Percentiles rank a stretch among this genome's conserved stretches.
Evolutionary conservation across 2,113 vertebrate species (phyloP).

Genomic region (Rhinoderma darwinii): DNA sequence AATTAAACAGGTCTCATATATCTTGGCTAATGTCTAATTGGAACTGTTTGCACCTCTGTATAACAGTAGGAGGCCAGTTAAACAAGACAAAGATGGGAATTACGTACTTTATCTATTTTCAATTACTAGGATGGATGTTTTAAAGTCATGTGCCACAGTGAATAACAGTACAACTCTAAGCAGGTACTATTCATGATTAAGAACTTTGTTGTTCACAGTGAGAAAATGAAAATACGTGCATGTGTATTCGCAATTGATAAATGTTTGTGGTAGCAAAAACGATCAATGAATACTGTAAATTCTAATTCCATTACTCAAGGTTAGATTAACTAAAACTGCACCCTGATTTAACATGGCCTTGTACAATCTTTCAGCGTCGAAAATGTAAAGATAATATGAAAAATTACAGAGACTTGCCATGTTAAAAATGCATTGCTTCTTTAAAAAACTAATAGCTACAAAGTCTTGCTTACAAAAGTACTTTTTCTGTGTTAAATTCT

Average conservation of each 20-base stretch:
- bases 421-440: conserved; percentile 6
- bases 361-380: conserved; percentile 9
- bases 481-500: background rate
- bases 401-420: background rate
- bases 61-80: conserved; percentile 57
- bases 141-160: conserved; percentile 48
- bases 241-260: conserved; percentile 38
- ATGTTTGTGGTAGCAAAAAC: conserved; percentile 32
- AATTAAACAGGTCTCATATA: conserved; percentile 57
- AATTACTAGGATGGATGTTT: conserved; percentile 54
- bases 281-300: conserved; percentile 43
- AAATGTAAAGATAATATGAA: conserved; percentile 21
- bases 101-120: conserved; percentile 56
- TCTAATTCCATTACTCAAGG: conserved; percentile 38
- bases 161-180: conserved; percentile 50
- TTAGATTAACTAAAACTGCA: conserved; percentile 39
- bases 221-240: conserved; percentile 46
- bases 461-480: background rate
- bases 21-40: conserved; percentile 56
- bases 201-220: conserved; percentile 43
- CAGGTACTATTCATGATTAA: conserved; percentile 52
- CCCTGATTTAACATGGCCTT: background rate
- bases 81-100: conserved; percentile 57
- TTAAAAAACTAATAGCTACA: background rate
- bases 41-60: conserved; percentile 56